A percentile compares a stretch with the other conserved stretches of the same genome.
Conservation (phyloP, 2,113 vertebrate genomes). For the Taurulus bubalis region DNA sequence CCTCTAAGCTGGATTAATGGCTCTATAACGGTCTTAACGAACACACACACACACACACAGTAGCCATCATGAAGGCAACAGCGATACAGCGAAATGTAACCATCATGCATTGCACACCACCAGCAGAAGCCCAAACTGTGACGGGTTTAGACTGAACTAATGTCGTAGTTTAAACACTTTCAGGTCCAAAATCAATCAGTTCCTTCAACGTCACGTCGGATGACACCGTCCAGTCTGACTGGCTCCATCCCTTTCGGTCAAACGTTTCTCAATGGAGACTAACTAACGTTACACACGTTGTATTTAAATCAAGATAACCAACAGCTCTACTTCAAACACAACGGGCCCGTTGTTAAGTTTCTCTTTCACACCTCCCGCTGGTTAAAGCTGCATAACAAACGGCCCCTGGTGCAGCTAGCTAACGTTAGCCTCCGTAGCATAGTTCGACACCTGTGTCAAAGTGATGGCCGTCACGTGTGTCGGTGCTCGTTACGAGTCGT, state of each 20-base stretch:
- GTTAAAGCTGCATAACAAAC: no score
- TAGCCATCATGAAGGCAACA: background rate
- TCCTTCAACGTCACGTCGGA: no score
- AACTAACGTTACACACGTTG: no score
- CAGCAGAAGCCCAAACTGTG: background rate
- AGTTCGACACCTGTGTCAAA: background rate
- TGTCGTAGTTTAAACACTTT: background rate
- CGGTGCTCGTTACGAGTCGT: background rate
- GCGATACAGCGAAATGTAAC: background rate
- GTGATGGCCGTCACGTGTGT: background rate
- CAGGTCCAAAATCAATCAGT: background rate
- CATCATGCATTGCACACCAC: no score
- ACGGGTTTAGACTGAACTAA: background rate
- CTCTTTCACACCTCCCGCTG: background rate
- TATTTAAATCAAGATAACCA: background rate
- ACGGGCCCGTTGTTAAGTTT: accelerated
- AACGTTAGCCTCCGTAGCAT: background rate
- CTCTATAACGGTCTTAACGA: background rate
- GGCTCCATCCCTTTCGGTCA: background rate
- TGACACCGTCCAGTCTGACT: background rate
- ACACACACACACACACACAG: background rate
- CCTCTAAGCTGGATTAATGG: background rate
- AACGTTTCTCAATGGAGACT: background rate
- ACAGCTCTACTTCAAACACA: background rate
- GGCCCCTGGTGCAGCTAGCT: conserved; percentile 1